Evolutionary conservation across 2,113 vertebrate genomes (phyloP).

Genomic region (Apodemus sylvaticus): DNA sequence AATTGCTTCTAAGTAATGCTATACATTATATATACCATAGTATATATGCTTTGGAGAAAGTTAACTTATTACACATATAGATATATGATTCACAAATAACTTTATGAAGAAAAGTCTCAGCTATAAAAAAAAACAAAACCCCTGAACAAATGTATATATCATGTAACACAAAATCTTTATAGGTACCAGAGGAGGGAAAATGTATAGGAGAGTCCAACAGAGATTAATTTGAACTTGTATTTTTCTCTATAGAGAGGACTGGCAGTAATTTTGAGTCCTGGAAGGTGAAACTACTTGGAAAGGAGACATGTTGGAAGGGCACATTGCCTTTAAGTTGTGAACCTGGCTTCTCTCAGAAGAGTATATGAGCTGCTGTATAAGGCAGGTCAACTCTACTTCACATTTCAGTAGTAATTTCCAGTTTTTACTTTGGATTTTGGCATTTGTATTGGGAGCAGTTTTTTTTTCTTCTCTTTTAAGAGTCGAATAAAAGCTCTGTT

Average conservation of each 20-base stretch:
- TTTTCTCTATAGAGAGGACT: background rate
- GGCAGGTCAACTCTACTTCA: too few species aligned
- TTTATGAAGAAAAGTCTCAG: slow-evolving; percentile 3
- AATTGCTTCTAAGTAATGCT: background rate
- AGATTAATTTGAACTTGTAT: background rate
- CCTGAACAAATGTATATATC: background rate
- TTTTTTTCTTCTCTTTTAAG: background rate
- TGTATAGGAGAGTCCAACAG: background rate
- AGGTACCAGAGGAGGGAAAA: background rate
- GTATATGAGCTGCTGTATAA: background rate
- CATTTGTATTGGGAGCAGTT: background rate
- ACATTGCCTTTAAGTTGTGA: background rate
- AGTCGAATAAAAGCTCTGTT: background rate
- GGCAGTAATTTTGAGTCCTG: slow-evolving; percentile 9
- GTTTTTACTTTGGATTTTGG: background rate
- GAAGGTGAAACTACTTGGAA: background rate
- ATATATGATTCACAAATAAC: background rate
- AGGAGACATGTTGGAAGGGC: background rate
- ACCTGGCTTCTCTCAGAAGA: background rate
- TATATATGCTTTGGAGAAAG: background rate
- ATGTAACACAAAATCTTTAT: background rate
- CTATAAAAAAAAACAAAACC: background rate
- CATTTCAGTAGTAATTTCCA: background rate
- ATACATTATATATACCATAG: background rate
- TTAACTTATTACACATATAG: slow-evolving; percentile 4